Percentiles rank a stretch among this genome's conserved stretches.
Conservation (phyloP, 2,113 vertebrate species). For the Tragelaphus scriptus region DNA sequence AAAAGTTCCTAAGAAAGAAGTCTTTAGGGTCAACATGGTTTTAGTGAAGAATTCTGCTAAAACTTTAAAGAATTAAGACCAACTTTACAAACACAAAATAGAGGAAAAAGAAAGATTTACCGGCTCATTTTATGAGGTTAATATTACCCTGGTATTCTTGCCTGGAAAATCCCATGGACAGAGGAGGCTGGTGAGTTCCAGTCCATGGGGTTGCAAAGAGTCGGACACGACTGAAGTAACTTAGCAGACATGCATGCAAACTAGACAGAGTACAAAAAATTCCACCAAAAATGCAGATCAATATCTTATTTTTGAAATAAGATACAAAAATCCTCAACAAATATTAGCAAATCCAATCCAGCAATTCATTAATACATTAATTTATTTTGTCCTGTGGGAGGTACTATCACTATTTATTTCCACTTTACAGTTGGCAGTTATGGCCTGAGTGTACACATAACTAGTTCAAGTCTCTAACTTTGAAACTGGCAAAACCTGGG, state of each 20-base stretch:
- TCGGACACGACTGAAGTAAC: background rate
- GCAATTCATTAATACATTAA: background rate
- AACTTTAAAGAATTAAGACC: background rate
- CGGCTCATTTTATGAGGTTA: background rate
- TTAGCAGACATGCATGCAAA: background rate
- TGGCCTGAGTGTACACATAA: background rate
- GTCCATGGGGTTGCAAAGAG: background rate
- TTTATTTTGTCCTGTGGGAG: background rate
- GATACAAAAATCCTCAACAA: background rate
- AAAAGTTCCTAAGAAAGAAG: background rate
- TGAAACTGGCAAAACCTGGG: background rate
- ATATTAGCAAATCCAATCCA: background rate
- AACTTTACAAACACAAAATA: background rate
- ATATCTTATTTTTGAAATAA: too few species aligned
- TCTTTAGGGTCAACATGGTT: background rate
- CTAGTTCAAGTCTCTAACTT: too few species aligned
- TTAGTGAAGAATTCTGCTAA: background rate
- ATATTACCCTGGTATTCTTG: background rate
- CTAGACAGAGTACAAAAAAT: background rate
- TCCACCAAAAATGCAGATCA: background rate
- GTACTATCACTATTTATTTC: background rate
- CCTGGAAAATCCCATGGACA: background rate
- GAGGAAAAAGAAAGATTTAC: background rate
- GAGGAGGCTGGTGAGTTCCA: background rate
- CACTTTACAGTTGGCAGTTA: background rate